phyloP scores from a whole-genome alignment of 2,113 vertebrate genomes.

The Pardalotus punctatus region DNA sequence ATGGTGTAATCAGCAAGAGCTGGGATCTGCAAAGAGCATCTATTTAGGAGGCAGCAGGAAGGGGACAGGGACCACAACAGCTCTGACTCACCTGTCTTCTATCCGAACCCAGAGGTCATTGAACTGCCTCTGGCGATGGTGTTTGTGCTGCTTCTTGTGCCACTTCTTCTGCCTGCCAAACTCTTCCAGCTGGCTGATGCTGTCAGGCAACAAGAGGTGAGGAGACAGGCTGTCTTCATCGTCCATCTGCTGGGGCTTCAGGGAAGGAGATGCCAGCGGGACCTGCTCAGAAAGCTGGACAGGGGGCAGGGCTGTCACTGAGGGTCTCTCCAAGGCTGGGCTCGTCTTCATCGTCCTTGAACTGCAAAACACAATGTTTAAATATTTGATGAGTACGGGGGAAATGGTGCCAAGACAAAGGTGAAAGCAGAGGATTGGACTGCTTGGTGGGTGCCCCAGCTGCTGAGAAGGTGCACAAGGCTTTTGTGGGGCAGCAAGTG shows the following conservation, averaged over 20 bases:
- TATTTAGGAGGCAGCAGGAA: neutral
- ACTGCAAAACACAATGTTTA: slow-evolving; percentile 17
- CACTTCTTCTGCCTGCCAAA: slow-evolving; percentile 91
- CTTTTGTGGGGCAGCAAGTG: neutral
- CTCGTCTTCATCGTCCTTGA: slow-evolving; percentile 17
- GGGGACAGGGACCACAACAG: neutral
- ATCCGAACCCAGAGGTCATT: slow-evolving; percentile 98
- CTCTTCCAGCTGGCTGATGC: slow-evolving; percentile 96
- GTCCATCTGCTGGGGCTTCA: slow-evolving; percentile 55
- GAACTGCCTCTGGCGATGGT: slow-evolving; percentile 88
- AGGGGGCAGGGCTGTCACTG: slow-evolving; percentile 31
- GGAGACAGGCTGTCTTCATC: slow-evolving; percentile 86
- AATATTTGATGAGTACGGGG: neutral
- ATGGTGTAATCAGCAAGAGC: neutral
- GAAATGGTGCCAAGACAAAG: neutral
- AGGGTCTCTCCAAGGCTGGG: neutral
- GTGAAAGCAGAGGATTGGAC: neutral
- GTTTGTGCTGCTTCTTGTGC: slow-evolving; percentile 85
- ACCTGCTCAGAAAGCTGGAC: slow-evolving; percentile 54
- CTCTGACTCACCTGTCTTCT: slow-evolving; percentile 85
- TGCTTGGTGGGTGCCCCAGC: neutral
- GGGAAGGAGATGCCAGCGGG: slow-evolving; percentile 33
- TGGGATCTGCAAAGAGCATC: neutral
- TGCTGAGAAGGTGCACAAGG: neutral
- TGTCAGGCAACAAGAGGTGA: slow-evolving; percentile 91